Conservation (phyloP, 2,113 vertebrate species). For the Apus apus region DNA sequence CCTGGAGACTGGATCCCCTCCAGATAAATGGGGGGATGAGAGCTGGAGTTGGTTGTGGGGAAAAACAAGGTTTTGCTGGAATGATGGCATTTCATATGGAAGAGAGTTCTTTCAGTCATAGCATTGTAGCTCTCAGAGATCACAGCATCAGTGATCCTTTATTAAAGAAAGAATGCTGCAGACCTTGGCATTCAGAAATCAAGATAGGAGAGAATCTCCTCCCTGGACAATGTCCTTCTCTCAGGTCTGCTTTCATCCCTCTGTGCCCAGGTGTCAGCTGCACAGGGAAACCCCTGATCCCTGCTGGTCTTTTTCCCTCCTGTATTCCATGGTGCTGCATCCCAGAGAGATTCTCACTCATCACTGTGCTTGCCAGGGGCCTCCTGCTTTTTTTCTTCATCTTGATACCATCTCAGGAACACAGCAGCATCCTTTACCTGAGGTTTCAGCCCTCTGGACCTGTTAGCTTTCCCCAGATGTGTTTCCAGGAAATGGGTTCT, state of each 20-base stretch:
- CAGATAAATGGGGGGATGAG: neutral
- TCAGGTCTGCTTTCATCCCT: neutral
- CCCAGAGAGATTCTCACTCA: fast-evolving
- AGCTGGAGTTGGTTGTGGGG: neutral
- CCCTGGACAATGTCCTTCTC: neutral
- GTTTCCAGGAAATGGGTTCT: neutral
- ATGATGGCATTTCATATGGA: fast-evolving
- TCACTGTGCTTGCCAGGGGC: fast-evolving
- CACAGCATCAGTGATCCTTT: neutral
- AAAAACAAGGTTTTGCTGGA: neutral
- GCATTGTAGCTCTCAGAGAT: neutral
- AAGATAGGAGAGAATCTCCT: neutral
- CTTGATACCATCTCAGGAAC: neutral
- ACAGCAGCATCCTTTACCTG: neutral
- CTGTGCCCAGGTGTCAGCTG: fast-evolving
- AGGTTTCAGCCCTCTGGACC: neutral
- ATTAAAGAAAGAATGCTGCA: neutral
- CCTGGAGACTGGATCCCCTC: neutral
- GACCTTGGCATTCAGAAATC: neutral
- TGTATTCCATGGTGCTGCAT: no score
- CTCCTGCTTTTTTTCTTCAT: neutral
- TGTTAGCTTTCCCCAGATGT: neutral
- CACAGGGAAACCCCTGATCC: neutral
- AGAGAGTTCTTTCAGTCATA: neutral
- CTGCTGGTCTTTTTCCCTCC: neutral